Evolutionary conservation across 2,113 vertebrate species (phyloP).

Genomic region (Cinclus cinclus): DNA sequence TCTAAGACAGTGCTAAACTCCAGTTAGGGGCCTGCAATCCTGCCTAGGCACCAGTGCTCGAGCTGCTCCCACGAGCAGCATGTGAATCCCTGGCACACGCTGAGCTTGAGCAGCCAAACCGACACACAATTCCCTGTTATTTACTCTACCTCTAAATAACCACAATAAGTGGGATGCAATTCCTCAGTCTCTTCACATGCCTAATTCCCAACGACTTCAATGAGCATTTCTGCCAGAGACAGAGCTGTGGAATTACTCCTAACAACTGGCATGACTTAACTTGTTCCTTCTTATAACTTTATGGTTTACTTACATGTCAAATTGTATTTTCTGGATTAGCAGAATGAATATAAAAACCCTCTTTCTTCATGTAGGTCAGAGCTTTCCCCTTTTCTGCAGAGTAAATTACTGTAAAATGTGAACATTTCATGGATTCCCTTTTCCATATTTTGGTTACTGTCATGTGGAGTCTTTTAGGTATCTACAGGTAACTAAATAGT

Average conservation of each 20-base stretch:
- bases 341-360: slow-evolving; percentile 43
- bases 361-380: slow-evolving; percentile 58
- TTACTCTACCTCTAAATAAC: background rate
- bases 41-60: background rate
- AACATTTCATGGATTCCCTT: background rate
- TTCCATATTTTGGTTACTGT: background rate
- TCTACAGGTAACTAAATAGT: slow-evolving; percentile 17
- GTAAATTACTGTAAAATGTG: slow-evolving; percentile 25
- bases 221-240: slow-evolving; percentile 16
- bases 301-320: slow-evolving; percentile 46
- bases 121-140: background rate
- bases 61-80: background rate
- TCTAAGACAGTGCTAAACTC: background rate
- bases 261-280: slow-evolving; percentile 61
- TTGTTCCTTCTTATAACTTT: slow-evolving; percentile 46
- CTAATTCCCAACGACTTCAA: background rate
- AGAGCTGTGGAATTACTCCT: slow-evolving; percentile 31
- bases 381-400: background rate
- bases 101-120: background rate
- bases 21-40: background rate
- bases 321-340: slow-evolving; percentile 22
- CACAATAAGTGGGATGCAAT: background rate
- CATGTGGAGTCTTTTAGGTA: background rate
- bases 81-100: rapidly evolving
- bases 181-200: slow-evolving; percentile 7